Evolutionary conservation across 2,888 invertebrate species (phyloP), one percentile per base, ranked within the genome.

Genomic region (Ernsta delagoae): DNA sequence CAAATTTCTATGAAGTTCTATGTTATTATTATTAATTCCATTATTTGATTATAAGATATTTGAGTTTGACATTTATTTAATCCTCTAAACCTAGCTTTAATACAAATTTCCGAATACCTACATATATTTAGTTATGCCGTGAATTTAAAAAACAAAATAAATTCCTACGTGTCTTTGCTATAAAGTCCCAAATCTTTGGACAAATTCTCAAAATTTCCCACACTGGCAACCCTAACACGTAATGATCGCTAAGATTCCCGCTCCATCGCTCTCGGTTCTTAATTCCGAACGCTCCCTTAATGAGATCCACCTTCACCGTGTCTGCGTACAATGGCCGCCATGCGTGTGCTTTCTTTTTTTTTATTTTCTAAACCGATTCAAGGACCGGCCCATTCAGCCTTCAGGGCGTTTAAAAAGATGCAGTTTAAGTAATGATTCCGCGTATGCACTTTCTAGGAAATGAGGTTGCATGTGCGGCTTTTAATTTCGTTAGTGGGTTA

Each of bases 181-280:
- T n/a, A n/a, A n/a, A n/a, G n/a, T n/a, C n/a, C n/a, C n/a, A n/a
- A n/a, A n/a, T n/a, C n/a, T n/a, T n/a, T n/a, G n/a, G n/a, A n/a
- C n/a, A 31, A 54, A 54, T 34, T n/a, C 11, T 9, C 9, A 9
- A 8, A 31, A 54, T 9, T 54, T 54, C 5, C 31, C 54, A 34
- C 31, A 7, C n/a, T 57, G 68, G 39, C 62, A 68, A 63, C 68
- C 62, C 62, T 68, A 68, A 9, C 34, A 79, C 89, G 84, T 92
- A 92, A 92, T 90, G 92, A 92, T 89, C 89, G 86, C 88, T 86
- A 92, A 92, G 92, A 90, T 87, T 88, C 84, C 81, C 87, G 88
- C 90, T 86, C 81, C 90, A 92, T 89, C 85, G 87, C 84, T 75
- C 83, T 75, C 84, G 78, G 89, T 88, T 92, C 92, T 89, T 89